Evolutionary conservation across 2,113 vertebrate species (phyloP), one percentile per base, ranked within the genome.

Genomic region (Myiozetetes cayanensis): DNA sequence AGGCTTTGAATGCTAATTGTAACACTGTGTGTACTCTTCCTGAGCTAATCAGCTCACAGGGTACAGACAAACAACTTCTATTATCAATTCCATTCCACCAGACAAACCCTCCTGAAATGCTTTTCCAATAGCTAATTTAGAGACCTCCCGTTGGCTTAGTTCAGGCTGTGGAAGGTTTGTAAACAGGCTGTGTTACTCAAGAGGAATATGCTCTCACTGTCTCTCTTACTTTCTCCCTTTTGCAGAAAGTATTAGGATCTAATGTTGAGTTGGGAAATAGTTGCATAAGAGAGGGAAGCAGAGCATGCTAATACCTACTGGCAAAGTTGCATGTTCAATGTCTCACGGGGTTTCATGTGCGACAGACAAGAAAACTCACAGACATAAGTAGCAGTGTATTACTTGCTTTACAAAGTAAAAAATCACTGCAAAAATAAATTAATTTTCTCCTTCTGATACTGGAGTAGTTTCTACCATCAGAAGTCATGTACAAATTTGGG

Each of bases 101-200:
- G 70, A 91, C 72, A 94, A 92, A 71, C 89, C 67, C 78, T 94
- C 93, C 89, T 94, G 77, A 92, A 97, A 82, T n/a, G 77, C 90
- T 89, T 97, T 96, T 89, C 85, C 94, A 94, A 84, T 56, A 90
- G 88, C 90, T 96, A 73, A 96, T 96, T 97, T 97, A 94, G 80
- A 96, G 85, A 85, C 67, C 87, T 96, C 94, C 85, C 2, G 13
- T 82, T 95, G 90, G 90, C 52, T 93, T 85, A 84, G 50, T 12
- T 79, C 85, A 94, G 94, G 87, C 96, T 89, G 65, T n/a, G 23
- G 77, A 90, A 96, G 84, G 84, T 93, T 91, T 95, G 90, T 95
- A 97, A 98, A 97, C 87, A 97, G 91, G 89, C 87, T 97, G 70
- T 91, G 95, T 90, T 94, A 90, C 96, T 91, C 87, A 89, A 87